Conservation (phyloP, 2,888 invertebrate genomes). For the Volucella bombylans region DNA sequence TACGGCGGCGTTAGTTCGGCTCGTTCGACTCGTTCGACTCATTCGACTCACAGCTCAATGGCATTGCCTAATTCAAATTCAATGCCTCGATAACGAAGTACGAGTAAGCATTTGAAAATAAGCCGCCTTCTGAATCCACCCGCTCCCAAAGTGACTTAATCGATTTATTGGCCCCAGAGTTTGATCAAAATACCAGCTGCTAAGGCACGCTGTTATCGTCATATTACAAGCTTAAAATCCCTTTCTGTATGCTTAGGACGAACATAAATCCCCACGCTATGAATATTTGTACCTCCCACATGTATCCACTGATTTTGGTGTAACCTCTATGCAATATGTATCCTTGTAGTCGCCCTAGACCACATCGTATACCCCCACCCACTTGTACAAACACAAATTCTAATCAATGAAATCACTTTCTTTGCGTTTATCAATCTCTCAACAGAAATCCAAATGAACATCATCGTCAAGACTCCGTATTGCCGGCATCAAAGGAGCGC, state of each 20-base stretch:
- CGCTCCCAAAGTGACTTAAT: slow-evolving; percentile 46
- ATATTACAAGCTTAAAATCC: slow-evolving; percentile 34
- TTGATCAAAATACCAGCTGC: slow-evolving; percentile 32
- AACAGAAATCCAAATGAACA: slow-evolving; percentile 93
- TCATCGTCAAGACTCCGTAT: slow-evolving; percentile 88
- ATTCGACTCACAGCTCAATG: too few relatives aligned
- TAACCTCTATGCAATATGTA: too few relatives aligned
- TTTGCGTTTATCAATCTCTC: slow-evolving; percentile 24
- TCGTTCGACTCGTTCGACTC: too few relatives aligned
- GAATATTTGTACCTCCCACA: too few relatives aligned
- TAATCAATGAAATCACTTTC: slow-evolving; percentile 48
- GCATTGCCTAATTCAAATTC: slow-evolving; percentile 20
- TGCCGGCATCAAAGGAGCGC: slow-evolving; percentile 91
- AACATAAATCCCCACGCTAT: slow-evolving; percentile 32
- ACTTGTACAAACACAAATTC: slow-evolving; percentile 49
- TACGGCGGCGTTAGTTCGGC: neutral
- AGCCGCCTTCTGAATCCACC: slow-evolving; percentile 1
- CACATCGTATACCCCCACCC: neutral
- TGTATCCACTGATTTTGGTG: too few relatives aligned
- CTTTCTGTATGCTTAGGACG: slow-evolving; percentile 31
- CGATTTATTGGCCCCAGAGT: slow-evolving; percentile 51
- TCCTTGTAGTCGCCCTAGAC: too few relatives aligned
- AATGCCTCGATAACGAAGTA: slow-evolving; percentile 36
- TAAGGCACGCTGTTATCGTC: slow-evolving; percentile 33
- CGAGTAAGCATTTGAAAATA: slow-evolving; percentile 31